Evolutionary conservation across 2,113 vertebrate species (phyloP).

Genomic region (Ellobius talpinus): DNA sequence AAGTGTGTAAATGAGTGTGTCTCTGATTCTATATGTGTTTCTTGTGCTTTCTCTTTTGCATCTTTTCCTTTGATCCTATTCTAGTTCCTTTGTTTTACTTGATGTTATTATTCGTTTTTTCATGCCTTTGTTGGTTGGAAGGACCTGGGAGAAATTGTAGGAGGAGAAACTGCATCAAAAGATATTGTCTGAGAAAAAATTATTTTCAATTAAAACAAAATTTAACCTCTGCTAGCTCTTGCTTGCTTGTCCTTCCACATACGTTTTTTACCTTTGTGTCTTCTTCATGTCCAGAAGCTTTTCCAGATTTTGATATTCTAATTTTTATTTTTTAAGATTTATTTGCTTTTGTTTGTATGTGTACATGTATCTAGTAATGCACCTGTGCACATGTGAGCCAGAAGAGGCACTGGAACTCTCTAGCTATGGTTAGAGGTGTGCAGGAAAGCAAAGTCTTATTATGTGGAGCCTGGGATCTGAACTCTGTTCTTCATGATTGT

Average conservation of each 20-base stretch:
- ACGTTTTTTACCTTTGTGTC: background rate
- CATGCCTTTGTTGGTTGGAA: background rate
- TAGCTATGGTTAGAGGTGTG: background rate
- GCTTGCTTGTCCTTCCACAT: background rate
- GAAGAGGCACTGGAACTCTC: background rate
- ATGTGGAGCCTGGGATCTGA: background rate
- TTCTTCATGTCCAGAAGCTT: background rate
- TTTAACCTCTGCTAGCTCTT: background rate
- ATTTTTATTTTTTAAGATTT: background rate
- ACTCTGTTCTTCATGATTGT: background rate
- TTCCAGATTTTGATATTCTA: background rate
- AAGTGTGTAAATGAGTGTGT: too few relatives aligned
- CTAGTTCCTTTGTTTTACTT: background rate
- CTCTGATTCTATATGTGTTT: background rate
- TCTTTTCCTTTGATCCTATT: background rate
- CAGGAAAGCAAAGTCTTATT: background rate
- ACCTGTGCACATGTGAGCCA: background rate
- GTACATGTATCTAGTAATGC: background rate
- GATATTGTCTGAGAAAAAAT: background rate
- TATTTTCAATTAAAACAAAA: background rate
- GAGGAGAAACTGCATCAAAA: background rate
- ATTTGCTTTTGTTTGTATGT: background rate
- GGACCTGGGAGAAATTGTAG: rapidly evolving
- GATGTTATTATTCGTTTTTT: background rate
- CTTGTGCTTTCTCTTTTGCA: background rate